Percentiles rank a stretch among this genome's conserved stretches.
These are phyloP conservation scores for Nilaparvata lugens DNA, from an alignment of 1,140 invertebrate genomes.

Conservation along the genomic window DNA sequence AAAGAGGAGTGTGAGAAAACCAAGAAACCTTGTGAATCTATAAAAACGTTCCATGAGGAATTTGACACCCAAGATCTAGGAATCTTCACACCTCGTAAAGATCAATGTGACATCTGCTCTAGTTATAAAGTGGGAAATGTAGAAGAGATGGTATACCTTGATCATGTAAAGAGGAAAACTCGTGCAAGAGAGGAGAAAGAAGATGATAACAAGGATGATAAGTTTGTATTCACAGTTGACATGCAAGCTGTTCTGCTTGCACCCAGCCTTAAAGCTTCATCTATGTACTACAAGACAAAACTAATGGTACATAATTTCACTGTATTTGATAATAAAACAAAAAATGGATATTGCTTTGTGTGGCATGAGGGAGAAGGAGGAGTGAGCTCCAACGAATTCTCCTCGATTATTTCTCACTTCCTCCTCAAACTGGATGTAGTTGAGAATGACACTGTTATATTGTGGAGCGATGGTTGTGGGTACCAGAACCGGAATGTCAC, in stretches of 20 bases:
- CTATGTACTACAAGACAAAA: slow-evolving; percentile 38
- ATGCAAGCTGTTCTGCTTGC: slow-evolving; percentile 34
- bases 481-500: slow-evolving; percentile 33
- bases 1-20: slow-evolving; percentile 2
- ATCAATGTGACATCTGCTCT: slow-evolving; percentile 27
- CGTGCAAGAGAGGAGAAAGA: slow-evolving; percentile 21
- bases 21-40: slow-evolving; percentile 7
- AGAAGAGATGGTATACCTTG: slow-evolving; percentile 19
- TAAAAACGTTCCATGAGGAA: neutral
- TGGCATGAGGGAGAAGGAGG: slow-evolving; percentile 12
- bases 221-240: slow-evolving; percentile 30
- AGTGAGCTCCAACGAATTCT: slow-evolving; percentile 3
- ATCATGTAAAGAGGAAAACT: slow-evolving; percentile 22
- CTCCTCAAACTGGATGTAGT: neutral
- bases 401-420: slow-evolving; percentile 1
- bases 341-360: slow-evolving; percentile 12
- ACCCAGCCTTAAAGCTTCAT: slow-evolving; percentile 31
- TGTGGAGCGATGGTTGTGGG: slow-evolving; percentile 31
- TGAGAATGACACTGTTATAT: slow-evolving; percentile 20
- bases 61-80: slow-evolving; percentile 1
- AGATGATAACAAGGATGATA: slow-evolving; percentile 23
- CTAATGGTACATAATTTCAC: slow-evolving; percentile 38
- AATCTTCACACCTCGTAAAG: slow-evolving; percentile 11
- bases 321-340: slow-evolving; percentile 32
- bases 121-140: slow-evolving; percentile 21